Conservation (phyloP, 2,888 invertebrate genomes). For the Torymus texanus region DNA sequence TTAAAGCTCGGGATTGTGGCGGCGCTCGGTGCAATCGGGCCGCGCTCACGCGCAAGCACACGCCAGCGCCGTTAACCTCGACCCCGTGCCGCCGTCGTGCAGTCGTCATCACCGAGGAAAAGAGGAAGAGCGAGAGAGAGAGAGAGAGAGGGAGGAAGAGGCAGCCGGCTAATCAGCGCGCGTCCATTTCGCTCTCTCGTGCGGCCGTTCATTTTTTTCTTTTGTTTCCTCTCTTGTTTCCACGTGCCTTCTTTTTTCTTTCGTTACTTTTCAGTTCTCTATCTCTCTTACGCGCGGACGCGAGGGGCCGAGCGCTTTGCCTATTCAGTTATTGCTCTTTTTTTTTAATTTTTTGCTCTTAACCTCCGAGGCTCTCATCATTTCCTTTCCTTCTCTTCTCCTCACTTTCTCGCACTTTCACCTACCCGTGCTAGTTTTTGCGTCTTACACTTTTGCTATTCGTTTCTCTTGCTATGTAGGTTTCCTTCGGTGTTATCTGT, state of each 20-base stretch:
- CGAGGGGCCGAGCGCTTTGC: neutral
- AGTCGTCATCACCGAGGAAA: slow-evolving; percentile 1
- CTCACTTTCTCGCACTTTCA: neutral
- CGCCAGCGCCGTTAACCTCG: slow-evolving; percentile 37
- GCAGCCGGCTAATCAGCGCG: slow-evolving; percentile 44
- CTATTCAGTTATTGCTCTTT: slow-evolving; percentile 39
- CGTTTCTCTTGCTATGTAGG: neutral
- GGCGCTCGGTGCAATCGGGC: slow-evolving; percentile 34
- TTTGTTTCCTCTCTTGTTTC: slow-evolving; percentile 6
- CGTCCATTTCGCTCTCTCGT: slow-evolving; percentile 43
- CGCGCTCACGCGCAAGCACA: neutral
- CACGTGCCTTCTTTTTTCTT: slow-evolving; percentile 12
- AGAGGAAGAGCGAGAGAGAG: slow-evolving; percentile 8
- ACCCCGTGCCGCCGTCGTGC: slow-evolving; percentile 29
- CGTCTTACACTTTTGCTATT: neutral
- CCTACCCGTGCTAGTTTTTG: slow-evolving; percentile 13
- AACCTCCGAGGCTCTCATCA: too few species aligned
- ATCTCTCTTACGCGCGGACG: neutral
- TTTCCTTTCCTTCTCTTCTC: neutral
- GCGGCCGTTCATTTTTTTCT: slow-evolving; percentile 30
- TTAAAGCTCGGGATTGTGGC: slow-evolving; percentile 25
- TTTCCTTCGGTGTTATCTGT: too few species aligned
- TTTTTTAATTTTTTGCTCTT: slow-evolving; percentile 4
- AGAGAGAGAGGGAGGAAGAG: slow-evolving; percentile 16
- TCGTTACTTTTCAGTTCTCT: slow-evolving; percentile 17